Evolutionary conservation across 2,797 vertebrate genomes (phyloP), one percentile per base, ranked within the genome.

Genomic region (Allenopithecus nigroviridis): DNA sequence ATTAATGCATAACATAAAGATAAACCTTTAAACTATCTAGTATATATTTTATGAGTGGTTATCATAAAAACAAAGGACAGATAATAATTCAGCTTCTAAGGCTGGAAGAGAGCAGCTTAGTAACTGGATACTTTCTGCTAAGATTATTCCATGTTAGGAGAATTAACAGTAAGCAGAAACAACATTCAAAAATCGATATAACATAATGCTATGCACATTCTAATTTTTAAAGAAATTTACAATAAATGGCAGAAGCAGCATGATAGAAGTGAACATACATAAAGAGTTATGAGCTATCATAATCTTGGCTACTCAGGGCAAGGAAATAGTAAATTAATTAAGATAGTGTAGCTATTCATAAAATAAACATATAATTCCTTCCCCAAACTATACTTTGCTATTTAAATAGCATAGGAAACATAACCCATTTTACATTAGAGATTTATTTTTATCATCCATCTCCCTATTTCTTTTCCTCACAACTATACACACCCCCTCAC

Each of bases 31-130:
- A 9, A 59, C 96, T 97, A 87, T 94, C 10, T 97, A 94, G 96
- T 98, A 91, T 98, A 95, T 98, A 97, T 98, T 98, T 98, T 98
- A 96, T 98, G 96, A 98, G 98, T 96, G 86, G 92, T 83, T 95
- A 98, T 97, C 96, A 94, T 97, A 98, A 98, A 80, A 98, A 98
- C 96, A 98, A 98, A 98, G 72, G 84, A 43, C 21, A 98, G 95
- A 97, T 98, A 98, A 98, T 98, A 98, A 98, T 98, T 98, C 96
- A 97, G 43, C 89, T 97, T 97, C 92, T 98, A 97, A 97, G 98
- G 94, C 96, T 98, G 97, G 2, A 98, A 97, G 97, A 98, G 61
- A 97, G 89, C 28, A 33, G 91, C 74, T 97, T 30, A 95, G 95
- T 94, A 94, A 97, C 97, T 75, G 96, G 74, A 78, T 88, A 46